phyloP scores from a whole-genome alignment of 2,797 vertebrate genomes.

The Poecilia picta region DNA sequence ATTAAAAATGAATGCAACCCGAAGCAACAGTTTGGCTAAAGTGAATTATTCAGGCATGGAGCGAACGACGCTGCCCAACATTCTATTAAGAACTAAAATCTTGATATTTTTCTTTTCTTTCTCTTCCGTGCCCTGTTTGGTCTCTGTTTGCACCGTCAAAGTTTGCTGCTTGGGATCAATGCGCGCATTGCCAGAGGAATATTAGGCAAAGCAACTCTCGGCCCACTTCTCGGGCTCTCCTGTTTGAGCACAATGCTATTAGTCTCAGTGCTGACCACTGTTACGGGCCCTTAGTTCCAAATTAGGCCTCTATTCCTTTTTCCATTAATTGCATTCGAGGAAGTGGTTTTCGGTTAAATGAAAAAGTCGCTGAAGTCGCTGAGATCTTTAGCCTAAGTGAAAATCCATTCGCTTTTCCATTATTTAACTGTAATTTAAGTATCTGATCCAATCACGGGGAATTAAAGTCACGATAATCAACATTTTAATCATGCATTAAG shows the following conservation, averaged over 20 bases:
- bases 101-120: conserved; percentile 45
- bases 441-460: conserved; percentile 43
- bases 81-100: conserved; percentile 75
- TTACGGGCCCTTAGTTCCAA: conserved; percentile 77
- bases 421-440: conserved; percentile 69
- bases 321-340: conserved; percentile 76
- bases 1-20: conserved; percentile 83
- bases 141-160: conserved; percentile 62
- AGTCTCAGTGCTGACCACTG: conserved; percentile 76
- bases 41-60: conserved; percentile 82
- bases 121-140: conserved; percentile 64
- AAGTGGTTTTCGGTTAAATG: conserved; percentile 75
- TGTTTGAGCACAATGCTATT: conserved; percentile 70
- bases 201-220: conserved; percentile 64
- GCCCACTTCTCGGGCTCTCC: conserved; percentile 51
- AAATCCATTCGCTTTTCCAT: conserved; percentile 68
- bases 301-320: conserved; percentile 76
- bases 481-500: conserved; percentile 50
- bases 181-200: conserved; percentile 57
- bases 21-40: conserved; percentile 83
- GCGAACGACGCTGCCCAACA: conserved; percentile 75
- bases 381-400: conserved; percentile 71
- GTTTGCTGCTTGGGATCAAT: conserved; percentile 69
- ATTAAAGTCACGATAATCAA: conserved; percentile 50
- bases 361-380: conserved; percentile 72